phyloP scores from a whole-genome alignment of 2,888 invertebrate genomes.

The Drosophila buzzatii region DNA sequence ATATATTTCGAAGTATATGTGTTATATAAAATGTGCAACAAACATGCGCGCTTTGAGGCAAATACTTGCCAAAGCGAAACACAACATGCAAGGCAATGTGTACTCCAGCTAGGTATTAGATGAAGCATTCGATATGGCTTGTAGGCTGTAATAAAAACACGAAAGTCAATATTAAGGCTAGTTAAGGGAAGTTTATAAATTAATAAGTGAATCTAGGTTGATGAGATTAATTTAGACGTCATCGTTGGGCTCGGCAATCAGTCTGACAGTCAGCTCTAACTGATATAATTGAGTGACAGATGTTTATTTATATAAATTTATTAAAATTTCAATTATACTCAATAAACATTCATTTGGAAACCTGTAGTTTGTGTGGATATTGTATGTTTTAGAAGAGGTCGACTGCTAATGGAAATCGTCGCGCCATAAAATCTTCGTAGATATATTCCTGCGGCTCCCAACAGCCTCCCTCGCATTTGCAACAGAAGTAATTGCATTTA shows the following conservation, averaged over 20 bases:
- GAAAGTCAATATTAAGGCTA: not conserved
- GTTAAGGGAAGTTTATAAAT: not conserved
- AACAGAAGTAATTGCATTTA: slow-evolving; percentile 1
- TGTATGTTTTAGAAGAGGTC: too few species aligned
- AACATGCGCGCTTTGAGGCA: slow-evolving; percentile 73
- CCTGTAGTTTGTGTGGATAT: not conserved
- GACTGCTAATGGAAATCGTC: not conserved
- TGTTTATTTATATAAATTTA: not conserved
- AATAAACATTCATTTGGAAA: not conserved
- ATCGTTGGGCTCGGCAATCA: not conserved
- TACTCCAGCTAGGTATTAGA: slow-evolving; percentile 2
- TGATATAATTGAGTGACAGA: not conserved
- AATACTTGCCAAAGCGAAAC: slow-evolving; percentile 39
- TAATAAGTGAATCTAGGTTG: not conserved
- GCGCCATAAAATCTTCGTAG: not conserved
- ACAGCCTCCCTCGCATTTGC: not conserved
- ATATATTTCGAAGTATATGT: slow-evolving; percentile 10
- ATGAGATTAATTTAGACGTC: not conserved
- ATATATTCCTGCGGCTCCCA: not conserved
- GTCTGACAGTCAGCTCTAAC: not conserved
- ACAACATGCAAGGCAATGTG: slow-evolving; percentile 60
- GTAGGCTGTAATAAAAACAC: not conserved
- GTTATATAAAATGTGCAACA: slow-evolving; percentile 50
- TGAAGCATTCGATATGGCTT: slow-evolving; percentile 18
- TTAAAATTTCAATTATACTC: not conserved